Percentiles rank a stretch among this genome's conserved stretches.
These are phyloP conservation scores for Ladona fulva DNA, from an alignment of 1,140 invertebrate species.

Conservation along the genomic window DNA sequence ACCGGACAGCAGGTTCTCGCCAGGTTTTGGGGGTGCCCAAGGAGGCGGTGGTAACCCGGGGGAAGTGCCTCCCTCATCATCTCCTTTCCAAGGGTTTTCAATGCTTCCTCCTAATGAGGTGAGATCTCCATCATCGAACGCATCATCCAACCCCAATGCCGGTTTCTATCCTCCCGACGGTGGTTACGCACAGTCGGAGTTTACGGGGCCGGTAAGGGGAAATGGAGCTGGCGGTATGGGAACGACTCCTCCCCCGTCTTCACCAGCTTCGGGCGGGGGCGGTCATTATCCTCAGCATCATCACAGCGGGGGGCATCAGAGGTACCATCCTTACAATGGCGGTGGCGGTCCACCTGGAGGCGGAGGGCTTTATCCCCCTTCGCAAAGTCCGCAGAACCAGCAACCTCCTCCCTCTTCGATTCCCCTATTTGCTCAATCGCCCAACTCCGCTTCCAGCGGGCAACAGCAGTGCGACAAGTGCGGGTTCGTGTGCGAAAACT, in stretches of 20 bases:
- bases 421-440: slow-evolving; percentile 23
- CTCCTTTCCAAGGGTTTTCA: background rate
- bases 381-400: background rate
- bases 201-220: background rate
- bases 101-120: background rate
- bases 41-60: background rate
- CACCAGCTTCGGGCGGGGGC: slow-evolving; percentile 30
- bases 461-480: slow-evolving; percentile 71
- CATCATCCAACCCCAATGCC: background rate
- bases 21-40: background rate
- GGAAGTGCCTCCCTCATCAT: background rate
- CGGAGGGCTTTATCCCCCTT: background rate
- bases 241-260: slow-evolving; percentile 23
- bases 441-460: slow-evolving; percentile 48
- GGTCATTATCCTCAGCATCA: slow-evolving; percentile 44
- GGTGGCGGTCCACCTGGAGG: background rate
- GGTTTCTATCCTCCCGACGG: background rate
- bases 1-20: slow-evolving; percentile 17
- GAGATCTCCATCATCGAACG: background rate
- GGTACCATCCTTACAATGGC: slow-evolving; percentile 25
- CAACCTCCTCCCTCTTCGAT: slow-evolving; percentile 9
- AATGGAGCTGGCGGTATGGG: slow-evolving; percentile 19
- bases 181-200: background rate
- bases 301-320: slow-evolving; percentile 44
- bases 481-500: slow-evolving; percentile 62